A percentile compares a stretch with the other conserved stretches of the same genome.
phyloP scores from a whole-genome alignment of 2,113 vertebrate species.

The Aldabrachelys gigantea region DNA sequence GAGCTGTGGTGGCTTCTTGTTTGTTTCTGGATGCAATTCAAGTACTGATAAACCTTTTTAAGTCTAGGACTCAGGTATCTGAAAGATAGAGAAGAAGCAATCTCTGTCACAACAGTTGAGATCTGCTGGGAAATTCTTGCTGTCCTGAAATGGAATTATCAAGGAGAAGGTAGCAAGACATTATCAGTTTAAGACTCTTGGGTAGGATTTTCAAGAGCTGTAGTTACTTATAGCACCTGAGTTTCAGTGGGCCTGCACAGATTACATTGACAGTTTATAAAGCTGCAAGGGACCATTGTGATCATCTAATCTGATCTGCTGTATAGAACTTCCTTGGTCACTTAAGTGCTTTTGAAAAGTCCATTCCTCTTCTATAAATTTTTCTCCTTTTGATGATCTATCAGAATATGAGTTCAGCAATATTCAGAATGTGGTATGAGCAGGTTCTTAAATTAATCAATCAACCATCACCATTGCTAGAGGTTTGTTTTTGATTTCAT shows the following conservation, averaged over 20 bases:
- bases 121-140: not conserved
- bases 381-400: not conserved
- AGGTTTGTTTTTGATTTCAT: not conserved
- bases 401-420: not conserved
- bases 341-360: slow-evolving; percentile 10
- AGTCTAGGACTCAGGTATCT: not conserved
- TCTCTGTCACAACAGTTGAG: not conserved
- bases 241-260: not conserved
- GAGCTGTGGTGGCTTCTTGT: not conserved
- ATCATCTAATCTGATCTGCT: no score
- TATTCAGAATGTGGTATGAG: not conserved
- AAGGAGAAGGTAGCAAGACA: not conserved
- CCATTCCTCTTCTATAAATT: not conserved
- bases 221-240: not conserved
- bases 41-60: not conserved
- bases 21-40: not conserved
- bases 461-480: not conserved
- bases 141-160: not conserved
- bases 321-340: not conserved
- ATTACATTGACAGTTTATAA: no score
- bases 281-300: no score
- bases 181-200: not conserved
- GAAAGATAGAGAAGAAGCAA: no score
- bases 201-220: not conserved
- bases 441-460: not conserved